Conservation (phyloP, 2,888 invertebrate species). For the Apamea crenata region DNA sequence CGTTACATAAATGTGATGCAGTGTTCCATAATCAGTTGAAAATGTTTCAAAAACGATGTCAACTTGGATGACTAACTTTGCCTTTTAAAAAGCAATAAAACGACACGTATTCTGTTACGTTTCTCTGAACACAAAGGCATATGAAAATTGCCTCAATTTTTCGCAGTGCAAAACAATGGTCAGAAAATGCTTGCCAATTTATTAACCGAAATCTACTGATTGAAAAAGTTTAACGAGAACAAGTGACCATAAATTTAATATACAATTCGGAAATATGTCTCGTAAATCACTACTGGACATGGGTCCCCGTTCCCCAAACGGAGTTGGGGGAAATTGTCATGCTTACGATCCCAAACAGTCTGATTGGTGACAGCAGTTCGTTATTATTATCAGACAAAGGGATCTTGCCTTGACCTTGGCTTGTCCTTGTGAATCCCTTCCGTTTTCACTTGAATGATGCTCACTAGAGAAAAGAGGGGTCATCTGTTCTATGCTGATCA, state of each 20-base stretch:
- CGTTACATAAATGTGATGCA: not conserved
- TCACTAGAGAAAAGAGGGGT: not conserved
- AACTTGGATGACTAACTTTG: conserved; percentile 43
- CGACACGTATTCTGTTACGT: conserved; percentile 29
- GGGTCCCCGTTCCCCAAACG: not conserved
- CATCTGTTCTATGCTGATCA: not conserved
- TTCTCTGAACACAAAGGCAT: conserved; percentile 42
- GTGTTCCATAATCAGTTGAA: conserved; percentile 1
- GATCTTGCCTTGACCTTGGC: conserved; percentile 4
- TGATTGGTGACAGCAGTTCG: conserved; percentile 2
- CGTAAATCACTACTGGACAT: not conserved
- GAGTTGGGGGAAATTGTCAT: not conserved
- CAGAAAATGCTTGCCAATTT: conserved; percentile 45
- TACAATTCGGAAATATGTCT: conserved; percentile 1
- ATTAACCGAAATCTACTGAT: conserved; percentile 32
- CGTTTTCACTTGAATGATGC: conserved; percentile 1
- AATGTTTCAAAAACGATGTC: conserved; percentile 22
- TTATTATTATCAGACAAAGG: conserved; percentile 34
- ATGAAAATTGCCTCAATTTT: conserved; percentile 56
- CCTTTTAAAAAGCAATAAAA: conserved; percentile 40
- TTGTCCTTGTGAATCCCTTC: conserved; percentile 25
- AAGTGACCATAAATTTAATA: conserved; percentile 5
- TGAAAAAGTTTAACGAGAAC: conserved; percentile 36
- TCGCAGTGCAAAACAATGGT: conserved; percentile 46
- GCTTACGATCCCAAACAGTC: conserved; percentile 4